These are phyloP conservation scores for Lycaena phlaeas DNA, from an alignment of 2,888 invertebrate genomes.

Conservation along the genomic window DNA sequence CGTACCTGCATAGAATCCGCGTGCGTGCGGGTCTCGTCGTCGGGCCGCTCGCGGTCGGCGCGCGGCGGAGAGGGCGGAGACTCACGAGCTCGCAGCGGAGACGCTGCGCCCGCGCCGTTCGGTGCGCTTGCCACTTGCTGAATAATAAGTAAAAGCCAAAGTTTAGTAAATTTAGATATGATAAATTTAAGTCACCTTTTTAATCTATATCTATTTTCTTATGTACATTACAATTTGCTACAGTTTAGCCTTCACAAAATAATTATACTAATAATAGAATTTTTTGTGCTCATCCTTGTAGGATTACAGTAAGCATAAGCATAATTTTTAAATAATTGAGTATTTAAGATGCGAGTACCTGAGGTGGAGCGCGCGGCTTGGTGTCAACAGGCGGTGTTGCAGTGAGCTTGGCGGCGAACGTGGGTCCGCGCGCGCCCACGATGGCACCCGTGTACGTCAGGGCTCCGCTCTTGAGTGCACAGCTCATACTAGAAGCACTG, in stretches of 20 bases:
- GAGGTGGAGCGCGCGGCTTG: slow-evolving; percentile 8
- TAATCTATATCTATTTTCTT: too few relatives aligned
- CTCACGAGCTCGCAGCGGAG: slow-evolving; percentile 39
- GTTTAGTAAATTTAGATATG: too few relatives aligned
- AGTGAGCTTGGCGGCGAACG: slow-evolving; percentile 82
- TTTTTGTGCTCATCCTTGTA: too few relatives aligned
- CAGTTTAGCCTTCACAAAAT: too few relatives aligned
- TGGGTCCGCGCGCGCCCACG: slow-evolving; percentile 75
- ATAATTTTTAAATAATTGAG: too few relatives aligned
- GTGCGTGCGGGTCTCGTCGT: slow-evolving; percentile 31
- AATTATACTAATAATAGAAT: too few relatives aligned
- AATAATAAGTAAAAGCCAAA: too few relatives aligned
- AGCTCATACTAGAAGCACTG: slow-evolving; percentile 18
- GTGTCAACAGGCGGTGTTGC: slow-evolving; percentile 16
- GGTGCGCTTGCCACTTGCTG: slow-evolving; percentile 19
- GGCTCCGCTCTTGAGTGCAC: slow-evolving; percentile 26
- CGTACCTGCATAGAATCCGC: slow-evolving; percentile 37
- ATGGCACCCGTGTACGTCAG: slow-evolving; percentile 66
- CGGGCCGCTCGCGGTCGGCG: slow-evolving; percentile 37
- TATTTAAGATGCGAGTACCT: too few relatives aligned
- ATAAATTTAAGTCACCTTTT: too few relatives aligned
- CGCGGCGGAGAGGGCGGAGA: slow-evolving; percentile 41
- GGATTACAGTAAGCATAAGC: too few relatives aligned
- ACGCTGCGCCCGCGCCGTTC: slow-evolving; percentile 25
- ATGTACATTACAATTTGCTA: too few relatives aligned